phyloP scores from a whole-genome alignment of 2,113 vertebrate species.

The Xenus cinereus region DNA sequence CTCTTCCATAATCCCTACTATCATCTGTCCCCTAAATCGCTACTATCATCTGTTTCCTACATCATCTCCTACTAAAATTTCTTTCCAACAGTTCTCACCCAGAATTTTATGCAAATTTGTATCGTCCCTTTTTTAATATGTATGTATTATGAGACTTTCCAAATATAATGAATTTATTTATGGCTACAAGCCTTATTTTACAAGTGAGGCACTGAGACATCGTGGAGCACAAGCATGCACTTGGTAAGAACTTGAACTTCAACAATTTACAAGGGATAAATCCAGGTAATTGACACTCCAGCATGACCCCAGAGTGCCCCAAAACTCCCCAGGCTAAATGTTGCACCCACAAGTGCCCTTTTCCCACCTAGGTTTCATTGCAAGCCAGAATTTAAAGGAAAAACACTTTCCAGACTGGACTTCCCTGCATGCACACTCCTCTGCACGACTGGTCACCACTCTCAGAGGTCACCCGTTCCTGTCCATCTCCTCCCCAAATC shows the following conservation, averaged over 20 bases:
- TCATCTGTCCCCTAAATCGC: neutral
- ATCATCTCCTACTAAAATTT: neutral
- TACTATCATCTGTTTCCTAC: neutral
- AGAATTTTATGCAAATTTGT: neutral
- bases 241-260: neutral
- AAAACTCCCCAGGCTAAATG: neutral
- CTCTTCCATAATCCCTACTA: neutral
- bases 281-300: neutral
- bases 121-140: neutral
- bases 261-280: neutral
- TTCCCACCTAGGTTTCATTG: neutral
- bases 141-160: neutral
- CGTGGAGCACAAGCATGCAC: fast-evolving
- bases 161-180: neutral
- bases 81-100: neutral
- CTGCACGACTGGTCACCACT: neutral
- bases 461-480: neutral
- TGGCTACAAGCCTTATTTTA: neutral
- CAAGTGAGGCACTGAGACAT: neutral
- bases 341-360: neutral
- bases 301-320: neutral
- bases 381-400: neutral
- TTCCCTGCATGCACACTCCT: neutral
- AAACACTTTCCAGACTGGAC: neutral
- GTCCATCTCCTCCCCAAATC: neutral